phyloP scores from a whole-genome alignment of 2,797 vertebrate species.

The Manis pentadactyla region DNA sequence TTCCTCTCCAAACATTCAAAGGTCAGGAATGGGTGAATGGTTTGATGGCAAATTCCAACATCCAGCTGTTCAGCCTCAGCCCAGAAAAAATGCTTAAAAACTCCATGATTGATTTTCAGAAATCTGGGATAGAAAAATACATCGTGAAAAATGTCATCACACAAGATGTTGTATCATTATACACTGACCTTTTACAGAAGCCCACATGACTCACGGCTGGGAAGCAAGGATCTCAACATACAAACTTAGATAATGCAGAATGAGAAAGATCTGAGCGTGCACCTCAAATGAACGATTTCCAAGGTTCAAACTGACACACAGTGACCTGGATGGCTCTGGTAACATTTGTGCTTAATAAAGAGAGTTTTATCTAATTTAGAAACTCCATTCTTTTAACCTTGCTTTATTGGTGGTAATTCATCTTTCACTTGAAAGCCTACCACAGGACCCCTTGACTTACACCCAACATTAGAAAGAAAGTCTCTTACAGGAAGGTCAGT shows the following conservation, averaged over 20 bases:
- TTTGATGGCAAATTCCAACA: slow-evolving; percentile 69
- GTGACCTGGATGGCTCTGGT: slow-evolving; percentile 30
- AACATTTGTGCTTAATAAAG: slow-evolving; percentile 68
- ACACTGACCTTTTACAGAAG: slow-evolving; percentile 77
- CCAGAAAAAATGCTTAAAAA: slow-evolving; percentile 73
- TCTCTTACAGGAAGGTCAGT: neutral
- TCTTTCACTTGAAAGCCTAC: neutral
- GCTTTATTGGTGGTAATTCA: neutral
- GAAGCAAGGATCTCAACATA: slow-evolving; percentile 39
- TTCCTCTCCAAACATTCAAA: slow-evolving; percentile 79
- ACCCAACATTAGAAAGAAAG: neutral
- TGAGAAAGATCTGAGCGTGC: neutral
- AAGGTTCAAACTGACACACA: slow-evolving; percentile 3
- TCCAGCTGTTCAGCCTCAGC: slow-evolving; percentile 71
- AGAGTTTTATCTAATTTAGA: slow-evolving; percentile 42
- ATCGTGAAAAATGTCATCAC: slow-evolving; percentile 76
- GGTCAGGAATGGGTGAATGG: slow-evolving; percentile 82
- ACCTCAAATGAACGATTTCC: slow-evolving; percentile 62
- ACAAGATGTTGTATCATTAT: slow-evolving; percentile 79
- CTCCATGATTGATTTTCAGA: slow-evolving; percentile 71
- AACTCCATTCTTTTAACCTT: neutral
- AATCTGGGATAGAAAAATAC: slow-evolving; percentile 78
- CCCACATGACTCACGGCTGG: neutral
- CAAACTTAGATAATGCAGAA: slow-evolving; percentile 32
- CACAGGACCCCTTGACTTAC: neutral